Evolutionary conservation across 2,113 vertebrate species (phyloP), one percentile per base, ranked within the genome.

Genomic region (Machaerirhynchus nigripectus): DNA sequence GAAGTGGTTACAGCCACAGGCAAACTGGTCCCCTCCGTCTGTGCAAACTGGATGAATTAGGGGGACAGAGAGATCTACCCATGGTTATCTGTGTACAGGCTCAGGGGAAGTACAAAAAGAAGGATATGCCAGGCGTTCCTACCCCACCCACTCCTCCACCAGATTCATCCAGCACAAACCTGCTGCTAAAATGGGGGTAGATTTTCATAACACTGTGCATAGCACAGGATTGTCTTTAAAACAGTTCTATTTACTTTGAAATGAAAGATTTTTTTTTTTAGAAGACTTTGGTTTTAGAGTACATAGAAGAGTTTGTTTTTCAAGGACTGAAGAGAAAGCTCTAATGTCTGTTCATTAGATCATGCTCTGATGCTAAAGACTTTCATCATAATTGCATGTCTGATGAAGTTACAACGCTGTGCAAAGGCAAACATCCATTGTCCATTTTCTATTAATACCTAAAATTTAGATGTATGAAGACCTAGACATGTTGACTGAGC

Each of bases 191-290:
- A 35, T 28, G 68, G 23, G 39, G 33, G 8, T 1, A 3, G 27
- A 46, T 71, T 64, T 46, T 68, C 22, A 7, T 7, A 46, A 50
- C 15, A 47, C 11, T 0, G 0, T 15, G 27, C 2, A 3, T 15
- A 81, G 52, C 7, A 55, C 6, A 35, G 15, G 42, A 39, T 3
- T 63, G 10, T 31, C 50, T 83, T 83, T 22, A 42, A 91, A 74
- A 40, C 0, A 7, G 35, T 44, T 83, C 61, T 37, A 74, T 73
- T 80, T 44, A 46, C 49, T 65, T 70, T 28, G 47, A 89, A 92
- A 77, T 20, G 3, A 31, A 50, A 73, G 3, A 39, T 37, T 77
- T 80, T 28, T 80, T 28, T 65, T 86, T 88, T 22, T 46, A 88
- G 57, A 10, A 76, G 30, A 35, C 27, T 55, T 82, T 28, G 33